These are phyloP conservation scores for Agrenia bidenticulata DNA, from an alignment of 2,888 invertebrate genomes.

Conservation along the genomic window DNA sequence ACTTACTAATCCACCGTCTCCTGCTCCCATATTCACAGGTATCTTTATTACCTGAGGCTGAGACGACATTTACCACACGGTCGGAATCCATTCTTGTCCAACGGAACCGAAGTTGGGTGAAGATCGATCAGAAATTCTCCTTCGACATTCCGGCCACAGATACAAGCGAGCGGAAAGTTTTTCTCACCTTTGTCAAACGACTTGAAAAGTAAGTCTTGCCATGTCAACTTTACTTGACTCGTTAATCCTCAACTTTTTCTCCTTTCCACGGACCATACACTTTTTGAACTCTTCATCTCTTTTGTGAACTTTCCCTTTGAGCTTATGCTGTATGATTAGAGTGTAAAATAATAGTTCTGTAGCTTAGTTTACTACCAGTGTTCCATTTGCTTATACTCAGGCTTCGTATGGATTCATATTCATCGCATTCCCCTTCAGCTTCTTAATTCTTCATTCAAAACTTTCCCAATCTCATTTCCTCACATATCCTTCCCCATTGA, in stretches of 20 bases:
- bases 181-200: slow-evolving; percentile 48
- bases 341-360: too few relatives aligned
- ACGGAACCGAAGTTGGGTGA: slow-evolving; percentile 36
- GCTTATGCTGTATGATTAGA: too few relatives aligned
- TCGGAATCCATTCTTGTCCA: slow-evolving; percentile 43
- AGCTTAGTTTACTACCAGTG: too few relatives aligned
- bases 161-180: slow-evolving; percentile 40
- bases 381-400: too few relatives aligned
- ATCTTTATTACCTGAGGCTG: slow-evolving; percentile 49
- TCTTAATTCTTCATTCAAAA: too few relatives aligned
- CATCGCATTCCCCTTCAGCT: too few relatives aligned
- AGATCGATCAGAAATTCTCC: slow-evolving; percentile 51
- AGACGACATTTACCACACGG: slow-evolving; percentile 44
- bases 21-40: not conserved
- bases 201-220: slow-evolving; percentile 45
- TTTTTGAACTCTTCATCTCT: not conserved
- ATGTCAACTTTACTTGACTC: slow-evolving; percentile 2
- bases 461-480: too few relatives aligned
- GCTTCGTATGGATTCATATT: too few relatives aligned
- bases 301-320: not conserved
- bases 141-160: slow-evolving; percentile 38
- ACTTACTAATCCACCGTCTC: too few relatives aligned
- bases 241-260: not conserved
- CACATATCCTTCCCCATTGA: too few relatives aligned
- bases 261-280: not conserved